A percentile compares a stretch with the other conserved stretches of the same genome.
These are phyloP conservation scores for Brachypterus glaber DNA, from an alignment of 2,888 invertebrate genomes.

Conservation along the genomic window DNA sequence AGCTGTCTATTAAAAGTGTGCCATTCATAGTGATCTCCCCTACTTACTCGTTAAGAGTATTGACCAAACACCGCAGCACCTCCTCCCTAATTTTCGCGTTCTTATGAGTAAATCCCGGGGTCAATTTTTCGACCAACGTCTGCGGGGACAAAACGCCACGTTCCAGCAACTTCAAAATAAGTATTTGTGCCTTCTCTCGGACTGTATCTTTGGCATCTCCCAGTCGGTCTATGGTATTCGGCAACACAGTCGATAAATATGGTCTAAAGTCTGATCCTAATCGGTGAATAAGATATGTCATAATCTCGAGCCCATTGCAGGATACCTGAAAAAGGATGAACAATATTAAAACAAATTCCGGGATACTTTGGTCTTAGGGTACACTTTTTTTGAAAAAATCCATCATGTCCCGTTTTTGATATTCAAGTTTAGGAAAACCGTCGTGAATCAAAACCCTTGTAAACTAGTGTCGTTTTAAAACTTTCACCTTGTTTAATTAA, in stretches of 20 bases:
- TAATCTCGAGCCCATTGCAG: slow-evolving; percentile 81
- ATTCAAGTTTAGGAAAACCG: too few species aligned
- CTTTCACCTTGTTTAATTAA: too few species aligned
- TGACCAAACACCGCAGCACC: slow-evolving; percentile 70
- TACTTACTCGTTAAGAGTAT: slow-evolving; percentile 72
- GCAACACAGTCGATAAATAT: slow-evolving; percentile 73
- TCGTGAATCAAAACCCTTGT: too few species aligned
- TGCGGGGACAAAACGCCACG: slow-evolving; percentile 59
- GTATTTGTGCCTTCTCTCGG: slow-evolving; percentile 63
- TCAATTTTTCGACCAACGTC: slow-evolving; percentile 61
- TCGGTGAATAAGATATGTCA: slow-evolving; percentile 75
- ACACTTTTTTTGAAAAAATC: too few species aligned
- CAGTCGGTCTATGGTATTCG: slow-evolving; percentile 72
- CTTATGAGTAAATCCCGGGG: slow-evolving; percentile 69
- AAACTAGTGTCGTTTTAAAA: too few species aligned
- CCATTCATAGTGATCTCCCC: neutral
- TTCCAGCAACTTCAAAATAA: slow-evolving; percentile 64
- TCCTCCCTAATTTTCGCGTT: slow-evolving; percentile 90
- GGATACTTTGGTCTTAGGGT: too few species aligned
- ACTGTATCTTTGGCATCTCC: slow-evolving; percentile 42
- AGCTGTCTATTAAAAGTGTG: too few species aligned
- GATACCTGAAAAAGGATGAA: slow-evolving; percentile 62
- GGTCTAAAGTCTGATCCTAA: slow-evolving; percentile 81
- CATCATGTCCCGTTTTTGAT: too few species aligned
- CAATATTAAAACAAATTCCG: slow-evolving; percentile 11